Percentiles rank a stretch among this genome's conserved stretches.
These are phyloP conservation scores for Anhinga anhinga DNA, from an alignment of 2,113 vertebrate species.

Conservation along the genomic window DNA sequence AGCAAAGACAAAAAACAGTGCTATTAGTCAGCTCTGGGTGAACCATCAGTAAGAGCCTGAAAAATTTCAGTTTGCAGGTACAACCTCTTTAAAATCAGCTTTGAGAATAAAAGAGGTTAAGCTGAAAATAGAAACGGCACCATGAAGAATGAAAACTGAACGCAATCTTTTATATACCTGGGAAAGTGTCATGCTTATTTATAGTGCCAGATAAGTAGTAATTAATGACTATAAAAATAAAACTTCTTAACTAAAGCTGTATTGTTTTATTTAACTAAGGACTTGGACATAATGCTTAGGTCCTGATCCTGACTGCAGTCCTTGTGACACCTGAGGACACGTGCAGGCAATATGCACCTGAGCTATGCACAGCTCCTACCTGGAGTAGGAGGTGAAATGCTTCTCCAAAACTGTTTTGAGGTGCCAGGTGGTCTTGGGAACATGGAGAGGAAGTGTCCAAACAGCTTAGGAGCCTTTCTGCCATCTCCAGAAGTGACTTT, in stretches of 20 bases:
- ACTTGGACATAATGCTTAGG: background rate
- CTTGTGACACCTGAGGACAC: background rate
- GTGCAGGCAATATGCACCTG: fast-evolving
- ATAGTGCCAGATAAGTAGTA: background rate
- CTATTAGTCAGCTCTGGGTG: background rate
- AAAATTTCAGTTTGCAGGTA: background rate
- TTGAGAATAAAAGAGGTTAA: background rate
- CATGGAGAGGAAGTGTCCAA: background rate
- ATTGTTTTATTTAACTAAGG: background rate
- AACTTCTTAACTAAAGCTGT: background rate
- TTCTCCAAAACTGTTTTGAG: background rate
- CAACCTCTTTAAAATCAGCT: background rate
- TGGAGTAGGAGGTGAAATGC: background rate
- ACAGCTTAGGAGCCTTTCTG: background rate
- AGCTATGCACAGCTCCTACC: background rate
- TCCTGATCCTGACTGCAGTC: background rate
- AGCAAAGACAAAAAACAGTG: background rate
- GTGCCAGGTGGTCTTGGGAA: background rate
- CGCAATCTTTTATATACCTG: background rate
- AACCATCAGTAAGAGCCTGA: background rate
- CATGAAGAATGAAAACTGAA: background rate
- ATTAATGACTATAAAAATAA: background rate
- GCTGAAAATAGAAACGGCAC: background rate
- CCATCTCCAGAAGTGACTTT: background rate
- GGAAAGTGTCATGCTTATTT: background rate